These are phyloP conservation scores for Penaeus japonicus DNA, from an alignment of 1,140 invertebrate genomes.

Conservation along the genomic window DNA sequence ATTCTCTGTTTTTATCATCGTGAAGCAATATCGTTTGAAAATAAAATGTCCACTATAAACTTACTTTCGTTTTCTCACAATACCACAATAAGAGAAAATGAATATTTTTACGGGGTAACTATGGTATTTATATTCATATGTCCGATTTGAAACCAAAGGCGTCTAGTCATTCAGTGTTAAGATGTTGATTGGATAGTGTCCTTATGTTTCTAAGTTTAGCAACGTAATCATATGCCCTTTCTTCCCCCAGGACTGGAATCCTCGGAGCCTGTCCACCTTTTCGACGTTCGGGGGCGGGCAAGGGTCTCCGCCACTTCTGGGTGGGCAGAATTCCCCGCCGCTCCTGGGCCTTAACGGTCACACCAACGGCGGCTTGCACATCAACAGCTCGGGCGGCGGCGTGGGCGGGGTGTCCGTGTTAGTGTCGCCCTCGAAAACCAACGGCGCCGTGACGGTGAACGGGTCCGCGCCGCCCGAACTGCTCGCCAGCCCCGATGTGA, in stretches of 20 bases:
- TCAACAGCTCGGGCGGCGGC: constrained; percentile 10
- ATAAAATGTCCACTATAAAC: too few species aligned
- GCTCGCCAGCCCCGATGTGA: constrained; percentile 31
- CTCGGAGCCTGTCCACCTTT: constrained; percentile 63
- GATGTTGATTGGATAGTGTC: too few species aligned
- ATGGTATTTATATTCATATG: too few species aligned
- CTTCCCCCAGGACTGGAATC: constrained; percentile 63
- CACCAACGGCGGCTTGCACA: constrained; percentile 20
- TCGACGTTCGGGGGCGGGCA: constrained; percentile 62
- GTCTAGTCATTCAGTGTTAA: too few species aligned
- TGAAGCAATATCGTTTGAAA: too few species aligned
- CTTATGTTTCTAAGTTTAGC: too few species aligned
- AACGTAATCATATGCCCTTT: too few species aligned
- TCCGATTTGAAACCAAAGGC: too few species aligned
- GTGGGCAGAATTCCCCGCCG: constrained; percentile 40
- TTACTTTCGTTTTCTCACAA: too few species aligned
- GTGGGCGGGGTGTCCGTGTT: constrained; percentile 21
- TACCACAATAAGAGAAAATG: too few species aligned
- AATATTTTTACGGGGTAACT: too few species aligned
- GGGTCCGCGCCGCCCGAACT: constrained; percentile 30
- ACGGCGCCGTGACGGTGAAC: constrained; percentile 40
- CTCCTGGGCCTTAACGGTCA: constrained; percentile 43
- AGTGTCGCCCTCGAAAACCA: constrained; percentile 22
- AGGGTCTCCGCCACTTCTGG: constrained; percentile 29
- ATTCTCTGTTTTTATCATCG: too few species aligned